Evolutionary conservation across 1,140 invertebrate genomes (phyloP).

Genomic region (Bombus turneri): DNA sequence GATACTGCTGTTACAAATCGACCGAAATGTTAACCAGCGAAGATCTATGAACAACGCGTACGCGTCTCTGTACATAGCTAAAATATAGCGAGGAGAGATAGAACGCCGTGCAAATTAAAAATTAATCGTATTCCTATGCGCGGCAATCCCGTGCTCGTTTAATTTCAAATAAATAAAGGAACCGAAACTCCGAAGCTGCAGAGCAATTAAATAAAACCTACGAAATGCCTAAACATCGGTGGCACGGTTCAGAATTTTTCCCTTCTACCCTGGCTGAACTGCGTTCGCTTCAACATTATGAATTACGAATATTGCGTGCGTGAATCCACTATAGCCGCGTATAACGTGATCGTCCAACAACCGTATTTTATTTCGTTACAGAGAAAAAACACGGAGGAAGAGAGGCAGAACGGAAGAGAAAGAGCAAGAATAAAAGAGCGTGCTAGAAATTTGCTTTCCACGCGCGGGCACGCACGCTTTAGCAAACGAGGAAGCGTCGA

Average conservation of each 20-base stretch:
- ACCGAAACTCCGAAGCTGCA: background rate
- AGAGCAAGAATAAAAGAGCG: no score
- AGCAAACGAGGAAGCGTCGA: background rate
- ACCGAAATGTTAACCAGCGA: no score
- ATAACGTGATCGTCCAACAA: slow-evolving; percentile 32
- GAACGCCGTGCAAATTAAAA: slow-evolving; percentile 14
- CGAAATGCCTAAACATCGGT: background rate
- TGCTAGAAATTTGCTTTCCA: slow-evolving; percentile 54
- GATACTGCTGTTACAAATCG: no score
- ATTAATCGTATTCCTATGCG: slow-evolving; percentile 10
- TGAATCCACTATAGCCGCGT: background rate
- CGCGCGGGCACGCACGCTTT: slow-evolving; percentile 22
- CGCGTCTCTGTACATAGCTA: background rate
- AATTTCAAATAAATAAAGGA: slow-evolving; percentile 27
- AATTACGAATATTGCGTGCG: slow-evolving; percentile 53
- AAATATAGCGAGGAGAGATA: background rate
- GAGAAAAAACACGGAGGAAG: background rate
- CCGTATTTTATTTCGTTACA: slow-evolving; percentile 48
- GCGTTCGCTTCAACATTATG: slow-evolving; percentile 4
- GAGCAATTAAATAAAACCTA: slow-evolving; percentile 15
- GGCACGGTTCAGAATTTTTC: background rate
- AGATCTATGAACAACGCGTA: no score
- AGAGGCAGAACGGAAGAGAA: no score
- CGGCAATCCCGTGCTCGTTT: background rate
- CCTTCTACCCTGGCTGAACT: background rate